phyloP scores from a whole-genome alignment of 2,113 vertebrate genomes.

The Macquaria ambigua region DNA sequence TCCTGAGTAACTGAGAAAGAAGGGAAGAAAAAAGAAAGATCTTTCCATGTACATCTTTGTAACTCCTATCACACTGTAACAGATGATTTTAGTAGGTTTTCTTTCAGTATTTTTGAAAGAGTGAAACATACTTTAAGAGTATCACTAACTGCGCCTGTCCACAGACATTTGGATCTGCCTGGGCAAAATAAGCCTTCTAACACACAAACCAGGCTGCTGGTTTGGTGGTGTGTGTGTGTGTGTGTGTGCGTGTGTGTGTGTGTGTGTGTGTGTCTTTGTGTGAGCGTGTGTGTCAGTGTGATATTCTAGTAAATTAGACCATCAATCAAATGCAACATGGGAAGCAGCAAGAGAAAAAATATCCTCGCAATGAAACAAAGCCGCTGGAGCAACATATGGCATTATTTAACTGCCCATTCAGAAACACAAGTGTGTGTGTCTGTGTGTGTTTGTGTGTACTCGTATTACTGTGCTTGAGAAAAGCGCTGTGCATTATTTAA shows the following conservation, averaged over 20 bases:
- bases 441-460: slow-evolving; percentile 22
- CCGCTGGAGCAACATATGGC: slow-evolving; percentile 80
- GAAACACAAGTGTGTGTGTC: slow-evolving; percentile 57
- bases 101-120: slow-evolving; percentile 26
- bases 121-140: slow-evolving; percentile 34
- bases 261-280: slow-evolving; percentile 38
- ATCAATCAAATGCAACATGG: slow-evolving; percentile 83
- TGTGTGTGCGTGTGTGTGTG: too few relatives aligned
- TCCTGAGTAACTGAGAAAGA: neutral
- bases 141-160: slow-evolving; percentile 53
- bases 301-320: slow-evolving; percentile 85
- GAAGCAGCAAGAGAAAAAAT: slow-evolving; percentile 64
- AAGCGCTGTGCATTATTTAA: slow-evolving; percentile 1
- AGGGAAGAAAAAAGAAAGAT: neutral
- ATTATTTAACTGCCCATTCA: slow-evolving; percentile 82
- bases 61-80: slow-evolving; percentile 10
- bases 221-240: slow-evolving; percentile 33
- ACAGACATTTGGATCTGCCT: slow-evolving; percentile 54
- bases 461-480: neutral
- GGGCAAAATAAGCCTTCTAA: slow-evolving; percentile 36
- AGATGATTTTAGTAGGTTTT: slow-evolving; percentile 16
- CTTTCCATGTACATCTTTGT: neutral
- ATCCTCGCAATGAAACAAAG: slow-evolving; percentile 75
- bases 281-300: slow-evolving; percentile 55
- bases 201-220: slow-evolving; percentile 20